Base-by-base conservation (phyloP, 92 coral and sea anemone species). In the Epizoanthus ramosus region DNA sequence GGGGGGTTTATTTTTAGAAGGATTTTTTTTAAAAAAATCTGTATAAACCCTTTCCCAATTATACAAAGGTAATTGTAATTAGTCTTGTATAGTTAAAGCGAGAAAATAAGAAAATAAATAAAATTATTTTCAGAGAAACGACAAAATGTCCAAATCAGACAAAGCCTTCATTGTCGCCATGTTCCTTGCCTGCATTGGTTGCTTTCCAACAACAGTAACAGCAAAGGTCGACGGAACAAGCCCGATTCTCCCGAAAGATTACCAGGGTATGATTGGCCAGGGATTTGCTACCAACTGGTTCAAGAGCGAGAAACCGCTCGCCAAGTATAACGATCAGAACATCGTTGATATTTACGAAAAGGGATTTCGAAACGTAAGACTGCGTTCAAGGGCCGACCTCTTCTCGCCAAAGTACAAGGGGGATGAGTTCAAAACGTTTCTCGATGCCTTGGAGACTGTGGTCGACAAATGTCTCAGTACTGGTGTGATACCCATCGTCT, bases 351-450 rank as follows among this genome's bases (percentile, higher is more conserved):
- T 91, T 58, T 18, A 37, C 72, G 83, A 45, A 8, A 85, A 81
- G 59, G 88, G 88, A 18, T 85, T 91, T 39, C 67, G 79, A 45
- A 91, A 91, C 74, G 63, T 91, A 18, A 66, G 94, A 37, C 85
- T 91, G 21, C 79, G 92, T 24, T 84, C 58, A 28, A 28, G 80
- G 16, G 86, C 94, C n/a, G 86, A 90, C 41, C 68, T 79, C 24
- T 89, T 86, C 60, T 13, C 71, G 1, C 50, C 82, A 56, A 76
- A 82, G 6, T 89, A 86, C 84, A 58, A 58, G 22, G 64, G 57
- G 15, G 16, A 76, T 6, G 37, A 68, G 39, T 89, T 89, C 68
- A 56, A 61, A 24, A 18, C 33, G 43, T 89, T 82, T 76, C 70
- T 81, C 37, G 25, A 15, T 2, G 47, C 47, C 14, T 57, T 89